These are phyloP conservation scores for Scaptomyza hsui DNA, from an alignment of 1,140 invertebrate species.

Conservation along the genomic window DNA sequence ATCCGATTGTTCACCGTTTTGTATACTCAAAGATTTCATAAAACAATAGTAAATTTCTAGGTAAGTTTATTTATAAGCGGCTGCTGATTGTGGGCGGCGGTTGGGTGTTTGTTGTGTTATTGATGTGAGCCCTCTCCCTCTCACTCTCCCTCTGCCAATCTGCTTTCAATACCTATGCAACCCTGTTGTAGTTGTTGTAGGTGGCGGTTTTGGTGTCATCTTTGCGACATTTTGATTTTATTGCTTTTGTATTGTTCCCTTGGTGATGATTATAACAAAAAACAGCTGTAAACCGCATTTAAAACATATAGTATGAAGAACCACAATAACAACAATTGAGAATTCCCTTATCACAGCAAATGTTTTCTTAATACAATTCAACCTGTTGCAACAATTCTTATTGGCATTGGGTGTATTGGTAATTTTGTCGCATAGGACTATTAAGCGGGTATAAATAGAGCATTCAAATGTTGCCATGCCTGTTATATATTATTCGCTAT, in stretches of 20 bases:
- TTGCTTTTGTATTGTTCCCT: conserved; percentile 18
- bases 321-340: not conserved
- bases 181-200: conserved; percentile 6
- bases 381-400: conserved; percentile 32
- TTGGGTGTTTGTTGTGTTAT: not conserved
- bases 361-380: not conserved
- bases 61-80: conserved; percentile 18
- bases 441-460: not conserved
- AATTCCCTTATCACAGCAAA: conserved; percentile 1
- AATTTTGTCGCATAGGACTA: not conserved
- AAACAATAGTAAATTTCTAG: conserved; percentile 14
- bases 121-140: not conserved
- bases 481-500: not conserved
- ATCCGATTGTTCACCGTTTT: too few species aligned
- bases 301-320: not conserved
- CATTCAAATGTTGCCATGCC: conserved; percentile 15
- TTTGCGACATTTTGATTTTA: conserved; percentile 25
- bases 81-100: not conserved
- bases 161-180: not conserved
- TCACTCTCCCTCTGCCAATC: not conserved
- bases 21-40: too few species aligned
- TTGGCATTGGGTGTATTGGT: not conserved
- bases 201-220: conserved; percentile 15
- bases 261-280: not conserved
- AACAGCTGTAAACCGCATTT: conserved; percentile 19